phyloP scores from a whole-genome alignment of 2,888 invertebrate genomes.

The Pogonocherus hispidulus region DNA sequence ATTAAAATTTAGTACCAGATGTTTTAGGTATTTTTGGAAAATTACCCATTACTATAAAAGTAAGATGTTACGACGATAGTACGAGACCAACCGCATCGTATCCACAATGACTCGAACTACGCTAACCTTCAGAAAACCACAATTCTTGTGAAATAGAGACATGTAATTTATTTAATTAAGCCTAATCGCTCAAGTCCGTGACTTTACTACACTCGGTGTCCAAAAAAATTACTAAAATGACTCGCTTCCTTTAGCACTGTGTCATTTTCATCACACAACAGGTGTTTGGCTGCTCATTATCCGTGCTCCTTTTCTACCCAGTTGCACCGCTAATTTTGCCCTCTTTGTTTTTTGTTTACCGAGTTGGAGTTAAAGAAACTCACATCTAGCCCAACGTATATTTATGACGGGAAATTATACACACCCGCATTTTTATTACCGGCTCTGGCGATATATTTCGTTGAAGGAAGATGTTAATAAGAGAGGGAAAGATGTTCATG shows the following conservation, averaged over 20 bases:
- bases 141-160: conserved; percentile 67
- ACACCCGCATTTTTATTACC: conserved; percentile 38
- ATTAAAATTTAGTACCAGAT: too few species aligned
- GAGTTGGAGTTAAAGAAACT: conserved; percentile 28
- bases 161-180: conserved; percentile 69
- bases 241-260: conserved; percentile 65
- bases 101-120: conserved; percentile 50
- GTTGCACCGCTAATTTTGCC: conserved; percentile 34
- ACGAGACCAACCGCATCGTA: conserved; percentile 28
- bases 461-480: conserved; percentile 34
- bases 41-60: not conserved
- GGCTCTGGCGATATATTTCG: conserved; percentile 19
- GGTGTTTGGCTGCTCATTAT: conserved; percentile 58
- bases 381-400: conserved; percentile 27
- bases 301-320: conserved; percentile 42
- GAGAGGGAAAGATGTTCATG: conserved; percentile 34
- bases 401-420: conserved; percentile 29
- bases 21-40: not conserved
- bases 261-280: conserved; percentile 66
- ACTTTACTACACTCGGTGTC: conserved; percentile 60
- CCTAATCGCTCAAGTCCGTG: conserved; percentile 68
- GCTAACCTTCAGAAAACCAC: conserved; percentile 62
- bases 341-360: conserved; percentile 39
- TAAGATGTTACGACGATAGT: not conserved
- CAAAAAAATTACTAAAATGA: conserved; percentile 64